Evolutionary conservation across 2,888 invertebrate genomes (phyloP).

Genomic region (Smittia aterrima): DNA sequence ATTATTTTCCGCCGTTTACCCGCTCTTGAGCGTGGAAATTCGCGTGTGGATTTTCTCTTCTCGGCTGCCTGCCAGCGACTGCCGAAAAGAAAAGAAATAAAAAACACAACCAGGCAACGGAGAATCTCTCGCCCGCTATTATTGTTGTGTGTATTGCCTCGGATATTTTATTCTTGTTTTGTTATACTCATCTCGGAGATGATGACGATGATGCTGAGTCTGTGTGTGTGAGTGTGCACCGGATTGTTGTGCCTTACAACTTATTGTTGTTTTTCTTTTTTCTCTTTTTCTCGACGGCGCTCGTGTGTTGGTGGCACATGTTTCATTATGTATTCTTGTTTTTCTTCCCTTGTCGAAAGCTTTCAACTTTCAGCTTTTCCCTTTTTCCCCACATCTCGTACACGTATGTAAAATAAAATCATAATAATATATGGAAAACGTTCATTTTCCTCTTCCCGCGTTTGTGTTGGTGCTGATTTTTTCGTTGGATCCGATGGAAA

Average conservation of each 20-base stretch:
- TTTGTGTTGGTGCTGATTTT: neutral
- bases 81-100: constrained; percentile 20
- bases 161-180: constrained; percentile 5
- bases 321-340: neutral
- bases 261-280: constrained; percentile 13
- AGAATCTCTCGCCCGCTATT: constrained; percentile 23
- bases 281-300: neutral
- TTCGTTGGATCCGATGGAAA: neutral
- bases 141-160: constrained; percentile 13
- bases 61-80: constrained; percentile 22
- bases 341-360: constrained; percentile 13
- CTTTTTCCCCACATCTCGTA: neutral
- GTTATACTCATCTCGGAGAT: constrained; percentile 14
- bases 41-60: constrained; percentile 22
- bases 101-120: constrained; percentile 10
- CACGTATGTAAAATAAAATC: neutral
- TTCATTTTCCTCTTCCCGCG: neutral
- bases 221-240: neutral
- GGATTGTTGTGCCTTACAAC: constrained; percentile 25
- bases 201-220: neutral
- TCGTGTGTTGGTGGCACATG: neutral
- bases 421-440: neutral
- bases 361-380: neutral
- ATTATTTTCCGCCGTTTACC: neutral
- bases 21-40: neutral